Evolutionary conservation across 2,113 vertebrate species (phyloP).

Genomic region (Callipepla squamata): DNA sequence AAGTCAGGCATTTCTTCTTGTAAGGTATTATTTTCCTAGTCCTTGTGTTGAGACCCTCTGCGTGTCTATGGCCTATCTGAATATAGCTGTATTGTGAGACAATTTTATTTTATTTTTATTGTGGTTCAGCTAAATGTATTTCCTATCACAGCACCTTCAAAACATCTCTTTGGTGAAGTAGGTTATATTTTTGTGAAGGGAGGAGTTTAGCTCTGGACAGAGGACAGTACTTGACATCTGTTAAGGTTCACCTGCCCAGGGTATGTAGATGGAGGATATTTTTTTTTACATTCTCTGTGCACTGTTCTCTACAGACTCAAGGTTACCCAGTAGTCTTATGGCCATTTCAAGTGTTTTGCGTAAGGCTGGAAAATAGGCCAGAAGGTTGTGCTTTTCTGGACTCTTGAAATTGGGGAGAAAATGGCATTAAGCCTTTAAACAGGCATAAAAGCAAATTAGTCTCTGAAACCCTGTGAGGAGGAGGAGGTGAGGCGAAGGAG

Average conservation of each 20-base stretch:
- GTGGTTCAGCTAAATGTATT: background rate
- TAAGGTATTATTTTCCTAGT: background rate
- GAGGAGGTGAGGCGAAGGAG: background rate
- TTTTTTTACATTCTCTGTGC: background rate
- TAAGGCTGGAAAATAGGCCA: background rate
- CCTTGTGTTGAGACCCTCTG: fast-evolving
- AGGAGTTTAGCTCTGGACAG: background rate
- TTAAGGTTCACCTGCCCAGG: background rate
- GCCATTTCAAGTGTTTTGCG: background rate
- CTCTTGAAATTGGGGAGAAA: background rate
- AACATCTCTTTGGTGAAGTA: background rate
- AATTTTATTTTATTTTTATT: background rate
- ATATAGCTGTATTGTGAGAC: background rate
- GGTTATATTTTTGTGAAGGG: background rate
- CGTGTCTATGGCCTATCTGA: background rate
- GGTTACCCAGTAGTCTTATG: background rate
- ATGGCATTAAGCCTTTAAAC: background rate
- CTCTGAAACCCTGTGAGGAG: background rate
- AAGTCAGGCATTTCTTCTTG: background rate
- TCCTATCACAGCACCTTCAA: background rate
- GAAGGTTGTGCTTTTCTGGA: background rate
- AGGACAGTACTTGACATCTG: background rate
- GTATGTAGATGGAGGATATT: fast-evolving
- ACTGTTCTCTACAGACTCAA: background rate
- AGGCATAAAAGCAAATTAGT: background rate